Evolutionary conservation across 2,113 vertebrate species (phyloP), one percentile per base, ranked within the genome.

Genomic region (Siphamia tubifer): DNA sequence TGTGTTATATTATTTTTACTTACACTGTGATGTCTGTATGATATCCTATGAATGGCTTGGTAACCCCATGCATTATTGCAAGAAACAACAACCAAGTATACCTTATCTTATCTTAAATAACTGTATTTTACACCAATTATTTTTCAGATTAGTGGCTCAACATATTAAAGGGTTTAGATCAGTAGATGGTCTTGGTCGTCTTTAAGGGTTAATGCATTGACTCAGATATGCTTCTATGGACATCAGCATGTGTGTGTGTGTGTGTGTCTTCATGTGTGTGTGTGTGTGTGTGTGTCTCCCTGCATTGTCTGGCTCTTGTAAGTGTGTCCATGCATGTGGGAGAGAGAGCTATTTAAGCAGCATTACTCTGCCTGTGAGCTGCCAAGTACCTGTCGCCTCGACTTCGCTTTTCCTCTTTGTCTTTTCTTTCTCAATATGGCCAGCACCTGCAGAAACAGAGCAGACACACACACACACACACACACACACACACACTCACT

Each of bases 301-400:
- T n/a, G n/a, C n/a, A n/a, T n/a, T n/a, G n/a, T n/a, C n/a, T 69
- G 74, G 53, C 35, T 62, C 45, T 67, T 67, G 38, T 66, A 31
- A 71, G 56, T 48, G 56, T 55, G 73, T 77, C 28, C 68, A 27
- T 78, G 58, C 48, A 25, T 75, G 70, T 55, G 74, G 31, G 70
- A 47, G 60, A 20, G 47, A 24, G 40, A 36, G 15, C 49, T 70
- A 68, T 83, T 81, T 76, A 73, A 70, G 76, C 79, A 63, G 56
- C 72, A 81, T 71, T 77, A 71, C 71, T 74, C 19, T 6, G 67
- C 38, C 43, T 13, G 2, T 57, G 55, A 73, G 48, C 79, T 82
- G 85, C 87, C 89, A 89, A 89, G 77, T 87, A 84, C 76, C 83
- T 85, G 83, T 86, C 87, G 51, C 67, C 75, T 77, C 39, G n/a